These are phyloP conservation scores for Eriosoma lanigerum DNA, from an alignment of 1,140 invertebrate species.

Conservation along the genomic window DNA sequence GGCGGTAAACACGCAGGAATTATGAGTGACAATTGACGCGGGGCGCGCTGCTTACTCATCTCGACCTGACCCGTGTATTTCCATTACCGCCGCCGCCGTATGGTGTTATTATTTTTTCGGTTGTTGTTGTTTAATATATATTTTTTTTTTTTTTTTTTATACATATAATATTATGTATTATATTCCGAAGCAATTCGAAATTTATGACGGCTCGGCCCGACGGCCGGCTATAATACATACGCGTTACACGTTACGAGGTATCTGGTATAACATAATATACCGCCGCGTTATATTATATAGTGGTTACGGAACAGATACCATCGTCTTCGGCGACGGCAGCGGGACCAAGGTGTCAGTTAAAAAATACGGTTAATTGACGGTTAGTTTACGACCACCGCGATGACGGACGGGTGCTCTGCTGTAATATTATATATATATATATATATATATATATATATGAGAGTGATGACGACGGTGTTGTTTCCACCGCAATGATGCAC, in stretches of 20 bases:
- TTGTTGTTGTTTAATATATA: no score
- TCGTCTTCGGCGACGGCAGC: neutral
- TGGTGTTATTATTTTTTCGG: neutral
- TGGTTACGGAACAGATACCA: constrained; percentile 7
- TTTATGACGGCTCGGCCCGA: constrained; percentile 23
- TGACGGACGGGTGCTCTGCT: constrained; percentile 22
- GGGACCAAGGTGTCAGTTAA: constrained; percentile 13
- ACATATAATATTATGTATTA: no score
- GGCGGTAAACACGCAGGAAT: constrained; percentile 14
- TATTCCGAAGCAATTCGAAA: constrained; percentile 38
- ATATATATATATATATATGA: no score
- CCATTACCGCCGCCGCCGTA: constrained; percentile 28
- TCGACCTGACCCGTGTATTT: neutral
- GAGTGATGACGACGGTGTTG: neutral
- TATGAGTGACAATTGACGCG: constrained; percentile 48
- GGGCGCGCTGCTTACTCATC: neutral
- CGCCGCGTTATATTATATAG: neutral
- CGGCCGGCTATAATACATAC: neutral
- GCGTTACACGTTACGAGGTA: no score
- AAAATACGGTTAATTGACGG: constrained; percentile 27
- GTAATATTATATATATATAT: no score
- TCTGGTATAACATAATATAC: neutral
- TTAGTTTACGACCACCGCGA: constrained; percentile 39
- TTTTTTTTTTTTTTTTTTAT: no score
- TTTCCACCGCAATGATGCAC: neutral